A percentile compares a stretch with the other conserved stretches of the same genome.
Conservation (phyloP, 2,797 vertebrate genomes). For the Myripristis jacobus region DNA sequence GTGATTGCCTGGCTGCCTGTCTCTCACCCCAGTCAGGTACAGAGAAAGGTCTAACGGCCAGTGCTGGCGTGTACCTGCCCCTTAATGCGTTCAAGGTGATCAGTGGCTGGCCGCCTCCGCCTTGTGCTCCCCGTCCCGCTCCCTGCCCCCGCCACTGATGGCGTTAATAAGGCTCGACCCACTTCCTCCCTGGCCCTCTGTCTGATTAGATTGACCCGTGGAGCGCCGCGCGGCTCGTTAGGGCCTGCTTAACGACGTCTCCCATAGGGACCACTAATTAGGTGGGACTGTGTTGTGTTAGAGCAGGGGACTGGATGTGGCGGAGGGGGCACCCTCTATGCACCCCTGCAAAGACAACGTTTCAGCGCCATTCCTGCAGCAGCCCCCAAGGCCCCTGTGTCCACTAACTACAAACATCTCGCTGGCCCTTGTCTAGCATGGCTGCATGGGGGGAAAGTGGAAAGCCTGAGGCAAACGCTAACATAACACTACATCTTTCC, state of each 20-base stretch:
- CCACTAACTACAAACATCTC: conserved; percentile 79
- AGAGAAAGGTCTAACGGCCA: conserved; percentile 57
- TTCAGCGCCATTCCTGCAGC: conserved; percentile 61
- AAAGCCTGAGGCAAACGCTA: conserved; percentile 69
- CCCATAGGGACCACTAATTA: conserved; percentile 90
- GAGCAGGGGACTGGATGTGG: conserved; percentile 78
- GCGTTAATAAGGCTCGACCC: conserved; percentile 89
- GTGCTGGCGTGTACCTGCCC: conserved; percentile 70
- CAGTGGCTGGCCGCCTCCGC: conserved; percentile 69
- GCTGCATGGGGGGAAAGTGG: conserved; percentile 70
- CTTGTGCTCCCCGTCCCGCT: conserved; percentile 64
- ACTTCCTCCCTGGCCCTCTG: conserved; percentile 87
- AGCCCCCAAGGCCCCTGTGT: conserved; percentile 58
- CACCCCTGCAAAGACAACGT: conserved; percentile 76
- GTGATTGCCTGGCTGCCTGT: conserved; percentile 46
- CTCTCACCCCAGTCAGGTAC: conserved; percentile 64
- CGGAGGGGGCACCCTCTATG: conserved; percentile 70
- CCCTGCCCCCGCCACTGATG: conserved; percentile 76
- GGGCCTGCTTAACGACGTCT: conserved; percentile 87
- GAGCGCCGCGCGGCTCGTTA: conserved; percentile 86
- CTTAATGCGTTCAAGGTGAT: conserved; percentile 83
- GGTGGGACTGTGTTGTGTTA: conserved; percentile 87
- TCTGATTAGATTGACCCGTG: conserved; percentile 88
- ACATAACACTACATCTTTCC: conserved; percentile 70
- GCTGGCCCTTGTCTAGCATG: conserved; percentile 58